Evolutionary conservation across 2,113 vertebrate genomes (phyloP).

Genomic region (Pseudolaguvia tuberculata): DNA sequence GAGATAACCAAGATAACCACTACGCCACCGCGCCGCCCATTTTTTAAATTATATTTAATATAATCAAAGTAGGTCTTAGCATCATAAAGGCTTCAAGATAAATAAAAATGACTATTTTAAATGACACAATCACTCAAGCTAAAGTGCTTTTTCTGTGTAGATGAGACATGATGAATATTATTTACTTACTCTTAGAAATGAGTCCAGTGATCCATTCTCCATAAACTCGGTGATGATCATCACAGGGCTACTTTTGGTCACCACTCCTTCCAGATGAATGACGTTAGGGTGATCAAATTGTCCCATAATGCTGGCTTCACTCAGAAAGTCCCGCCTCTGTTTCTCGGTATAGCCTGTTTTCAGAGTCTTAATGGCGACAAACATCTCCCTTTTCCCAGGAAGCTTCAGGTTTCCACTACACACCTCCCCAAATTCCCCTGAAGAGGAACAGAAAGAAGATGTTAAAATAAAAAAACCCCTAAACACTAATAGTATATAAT

Average conservation of each 20-base stretch:
- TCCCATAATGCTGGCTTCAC: conserved; percentile 97
- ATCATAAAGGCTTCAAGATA: not conserved
- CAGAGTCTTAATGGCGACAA: conserved; percentile 95
- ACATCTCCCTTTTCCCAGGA: conserved; percentile 95
- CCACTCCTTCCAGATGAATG: conserved; percentile 94
- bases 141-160: not conserved
- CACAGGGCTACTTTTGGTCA: conserved; percentile 94
- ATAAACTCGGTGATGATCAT: conserved; percentile 99
- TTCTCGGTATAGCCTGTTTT: conserved; percentile 96
- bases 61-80: not conserved
- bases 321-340: conserved; percentile 91
- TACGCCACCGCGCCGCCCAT: no score
- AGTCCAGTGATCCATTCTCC: conserved; percentile 96
- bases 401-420: conserved; percentile 96
- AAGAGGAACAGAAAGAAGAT: not conserved
- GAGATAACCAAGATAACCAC: no score
- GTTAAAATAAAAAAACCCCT: conserved; percentile 48
- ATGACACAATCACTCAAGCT: no score
- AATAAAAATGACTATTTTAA: not conserved
- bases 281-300: conserved; percentile 97
- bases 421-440: conserved; percentile 96
- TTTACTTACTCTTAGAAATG: conserved; percentile 85
- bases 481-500: no score
- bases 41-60: no score
- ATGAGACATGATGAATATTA: not conserved